These are phyloP conservation scores for Drosophila serrata DNA, from an alignment of 1,140 invertebrate genomes.

Conservation along the genomic window DNA sequence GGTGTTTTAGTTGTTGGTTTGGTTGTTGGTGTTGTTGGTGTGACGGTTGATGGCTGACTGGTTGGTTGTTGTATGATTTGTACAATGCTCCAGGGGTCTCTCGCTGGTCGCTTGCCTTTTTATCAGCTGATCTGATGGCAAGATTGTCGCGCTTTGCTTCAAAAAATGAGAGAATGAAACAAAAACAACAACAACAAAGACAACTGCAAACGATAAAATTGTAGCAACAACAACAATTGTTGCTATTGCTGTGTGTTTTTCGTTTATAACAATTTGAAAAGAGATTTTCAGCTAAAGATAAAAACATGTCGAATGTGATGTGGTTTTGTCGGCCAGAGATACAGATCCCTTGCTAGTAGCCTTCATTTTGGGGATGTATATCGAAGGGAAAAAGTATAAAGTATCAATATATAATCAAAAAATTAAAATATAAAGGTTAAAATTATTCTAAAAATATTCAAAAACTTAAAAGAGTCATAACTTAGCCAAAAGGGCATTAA, in stretches of 20 bases:
- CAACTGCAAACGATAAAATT: slow-evolving; percentile 35
- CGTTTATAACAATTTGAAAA: slow-evolving; percentile 79
- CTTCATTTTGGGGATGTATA: not conserved
- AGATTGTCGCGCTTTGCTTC: slow-evolving; percentile 83
- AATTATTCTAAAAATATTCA: no score
- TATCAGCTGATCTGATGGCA: slow-evolving; percentile 83
- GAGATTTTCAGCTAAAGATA: slow-evolving; percentile 79
- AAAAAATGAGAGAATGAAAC: slow-evolving; percentile 76
- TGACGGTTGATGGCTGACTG: slow-evolving; percentile 22
- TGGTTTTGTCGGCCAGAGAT: slow-evolving; percentile 73
- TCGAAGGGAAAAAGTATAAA: not conserved
- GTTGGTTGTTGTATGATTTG: slow-evolving; percentile 71
- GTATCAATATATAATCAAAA: no score
- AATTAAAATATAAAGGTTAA: no score
- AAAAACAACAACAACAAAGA: slow-evolving; percentile 32
- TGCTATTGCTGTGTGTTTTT: slow-evolving; percentile 57
- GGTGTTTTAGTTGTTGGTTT: slow-evolving; percentile 38
- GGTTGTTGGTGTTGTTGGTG: slow-evolving; percentile 7
- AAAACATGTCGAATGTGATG: slow-evolving; percentile 80
- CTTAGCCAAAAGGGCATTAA: no score
- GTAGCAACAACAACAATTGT: slow-evolving; percentile 36
- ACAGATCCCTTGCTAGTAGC: slow-evolving; percentile 23
- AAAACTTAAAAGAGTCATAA: no score
- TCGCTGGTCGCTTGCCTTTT: slow-evolving; percentile 54
- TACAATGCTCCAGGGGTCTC: slow-evolving; percentile 62